Base-by-base conservation (phyloP, 2,888 invertebrate species). In the Entomobrya proxima region DNA sequence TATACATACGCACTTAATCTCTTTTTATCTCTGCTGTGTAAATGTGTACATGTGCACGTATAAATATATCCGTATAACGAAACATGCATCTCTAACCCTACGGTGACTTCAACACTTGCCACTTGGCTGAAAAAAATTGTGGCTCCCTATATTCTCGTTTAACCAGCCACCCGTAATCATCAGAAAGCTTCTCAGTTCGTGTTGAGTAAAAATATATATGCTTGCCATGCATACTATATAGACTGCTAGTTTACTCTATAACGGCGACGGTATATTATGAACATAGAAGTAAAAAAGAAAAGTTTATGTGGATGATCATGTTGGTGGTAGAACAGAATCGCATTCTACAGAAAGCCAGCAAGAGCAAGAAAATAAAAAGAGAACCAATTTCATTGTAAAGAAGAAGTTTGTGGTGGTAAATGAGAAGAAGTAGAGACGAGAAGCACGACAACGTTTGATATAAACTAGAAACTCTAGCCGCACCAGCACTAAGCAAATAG, bases 71-170 rank as follows among this genome's bases (percentile, higher is more conserved):
- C 13, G 9, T 27, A 58, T 58, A 58, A 58, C 52, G 21, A n/a
- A n/a, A 2, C 18, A 52, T 3, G 21, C 18, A 52, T 18, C 50
- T 18, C 7, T 47, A 15, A 21, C 27, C 44, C 2, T 9, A 27
- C 69, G 37, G 55, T 72, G 72, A 81, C 61, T 80, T 80, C n/a
- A 69, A 37, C 55, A 67, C 52, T 75, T 52, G 52, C 75, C 67
- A 67, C 40, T 67, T 67, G 67, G 77, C 24, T 58, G 37, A 77
- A 40, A 40, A 40, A 58, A 30, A 58, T 58, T 77, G 21, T 74
- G 67, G 69, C 55, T 72, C 72, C 55, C 72, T 55, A 44, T 44
- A 74, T 44, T 72, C 58, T 72, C 52, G 37, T 81, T 55, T 58
- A 72, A 61, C 44, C 81, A 81, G 72, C 74, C 21, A 44, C 37